Evolutionary conservation across 2,888 invertebrate species (phyloP).

Genomic region (Pseudeuparius sepicola): DNA sequence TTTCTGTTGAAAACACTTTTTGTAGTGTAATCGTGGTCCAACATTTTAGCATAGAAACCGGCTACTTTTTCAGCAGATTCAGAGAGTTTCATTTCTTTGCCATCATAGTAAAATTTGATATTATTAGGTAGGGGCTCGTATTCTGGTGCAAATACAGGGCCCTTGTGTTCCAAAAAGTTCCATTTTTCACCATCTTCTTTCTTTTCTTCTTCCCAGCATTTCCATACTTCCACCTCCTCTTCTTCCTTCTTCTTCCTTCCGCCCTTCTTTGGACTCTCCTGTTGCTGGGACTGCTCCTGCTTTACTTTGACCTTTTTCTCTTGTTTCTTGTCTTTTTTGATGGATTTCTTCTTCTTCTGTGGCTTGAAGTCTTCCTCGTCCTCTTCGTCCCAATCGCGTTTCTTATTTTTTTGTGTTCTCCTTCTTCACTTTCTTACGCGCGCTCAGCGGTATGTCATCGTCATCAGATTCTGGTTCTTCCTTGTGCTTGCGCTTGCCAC

Average conservation of each 20-base stretch:
- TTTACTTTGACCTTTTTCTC: conserved; percentile 26
- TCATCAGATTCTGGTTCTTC: conserved; percentile 47
- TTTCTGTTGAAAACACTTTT: conserved; percentile 91
- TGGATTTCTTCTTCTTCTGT: too few species aligned
- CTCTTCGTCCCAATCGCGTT: too few species aligned
- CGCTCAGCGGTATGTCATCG: conserved; percentile 55
- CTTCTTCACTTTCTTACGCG: conserved; percentile 57
- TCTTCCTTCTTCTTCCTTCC: conserved; percentile 68
- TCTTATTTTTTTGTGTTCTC: too few species aligned
- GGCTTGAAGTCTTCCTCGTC: too few species aligned
- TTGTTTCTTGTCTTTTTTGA: too few species aligned
- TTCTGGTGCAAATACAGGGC: conserved; percentile 91
- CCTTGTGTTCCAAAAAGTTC: conserved; percentile 91
- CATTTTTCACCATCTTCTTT: conserved; percentile 93
- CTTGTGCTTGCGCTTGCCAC: conserved; percentile 43
- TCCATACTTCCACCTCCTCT: conserved; percentile 78
- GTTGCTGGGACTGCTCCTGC: conserved; percentile 26
- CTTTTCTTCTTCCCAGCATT: conserved; percentile 98
- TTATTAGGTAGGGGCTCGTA: conserved; percentile 83
- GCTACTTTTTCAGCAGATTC: conserved; percentile 88
- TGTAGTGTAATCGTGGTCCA: conserved; percentile 98
- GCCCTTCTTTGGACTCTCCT: conserved; percentile 49
- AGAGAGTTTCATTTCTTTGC: conserved; percentile 72
- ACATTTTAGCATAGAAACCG: conserved; percentile 94
- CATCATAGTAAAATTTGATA: conserved; percentile 89